Percentiles rank a stretch among this genome's conserved stretches.
Evolutionary conservation across 2,113 vertebrate species (phyloP).

Genomic region (Neofelis nebulosa): DNA sequence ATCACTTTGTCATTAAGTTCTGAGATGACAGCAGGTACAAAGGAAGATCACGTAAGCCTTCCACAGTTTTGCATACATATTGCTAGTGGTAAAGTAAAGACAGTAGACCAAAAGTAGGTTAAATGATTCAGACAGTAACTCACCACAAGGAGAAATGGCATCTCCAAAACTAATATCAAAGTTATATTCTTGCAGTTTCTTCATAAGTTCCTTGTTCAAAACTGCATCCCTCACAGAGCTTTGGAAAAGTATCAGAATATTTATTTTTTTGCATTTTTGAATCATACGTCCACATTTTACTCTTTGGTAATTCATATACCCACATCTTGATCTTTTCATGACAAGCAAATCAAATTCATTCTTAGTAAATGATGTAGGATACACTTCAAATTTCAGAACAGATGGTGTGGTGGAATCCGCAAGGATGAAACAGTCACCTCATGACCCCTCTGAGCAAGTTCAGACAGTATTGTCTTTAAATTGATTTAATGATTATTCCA

Average conservation of each 20-base stretch:
- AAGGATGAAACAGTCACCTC: background rate
- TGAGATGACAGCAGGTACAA: background rate
- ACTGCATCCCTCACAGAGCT: background rate
- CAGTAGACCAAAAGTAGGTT: constrained; percentile 80
- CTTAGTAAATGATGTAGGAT: background rate
- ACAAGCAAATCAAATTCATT: background rate
- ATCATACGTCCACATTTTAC: background rate
- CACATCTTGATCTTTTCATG: background rate
- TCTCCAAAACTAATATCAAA: background rate
- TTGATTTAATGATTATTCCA: background rate
- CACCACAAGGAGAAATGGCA: constrained; percentile 65
- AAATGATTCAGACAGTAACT: constrained; percentile 82
- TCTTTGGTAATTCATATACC: background rate
- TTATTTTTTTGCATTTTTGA: background rate
- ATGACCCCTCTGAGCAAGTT: background rate
- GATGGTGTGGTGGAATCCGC: background rate
- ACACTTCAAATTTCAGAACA: background rate
- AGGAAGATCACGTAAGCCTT: constrained; percentile 70
- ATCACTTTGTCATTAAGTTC: constrained; percentile 77
- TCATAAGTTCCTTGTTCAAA: background rate
- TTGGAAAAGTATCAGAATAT: background rate
- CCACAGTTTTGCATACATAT: constrained; percentile 71
- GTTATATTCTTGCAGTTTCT: background rate
- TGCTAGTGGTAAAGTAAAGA: constrained; percentile 72
- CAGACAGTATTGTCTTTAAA: background rate